phyloP scores from a whole-genome alignment of 2,888 invertebrate species.

The Entomobrya multifasciata region DNA sequence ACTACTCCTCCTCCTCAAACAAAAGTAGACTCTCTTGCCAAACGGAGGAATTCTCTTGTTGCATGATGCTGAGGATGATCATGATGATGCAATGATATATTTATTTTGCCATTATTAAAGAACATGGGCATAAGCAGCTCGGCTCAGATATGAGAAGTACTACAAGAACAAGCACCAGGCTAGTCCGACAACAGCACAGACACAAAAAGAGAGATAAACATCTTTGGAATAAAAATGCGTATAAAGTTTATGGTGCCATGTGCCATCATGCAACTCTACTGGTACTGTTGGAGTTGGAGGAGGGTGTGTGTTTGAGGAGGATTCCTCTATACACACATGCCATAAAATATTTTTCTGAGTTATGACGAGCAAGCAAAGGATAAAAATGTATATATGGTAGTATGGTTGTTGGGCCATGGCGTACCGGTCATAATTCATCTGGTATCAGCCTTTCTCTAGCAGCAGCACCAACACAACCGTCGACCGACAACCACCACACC shows the following conservation, averaged over 20 bases:
- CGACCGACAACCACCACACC: too few species aligned
- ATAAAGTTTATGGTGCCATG: slow-evolving; percentile 47
- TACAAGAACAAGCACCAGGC: too few species aligned
- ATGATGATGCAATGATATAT: slow-evolving; percentile 8
- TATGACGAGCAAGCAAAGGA: neutral
- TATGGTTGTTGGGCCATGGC: neutral
- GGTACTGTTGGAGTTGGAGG: neutral
- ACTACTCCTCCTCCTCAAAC: neutral
- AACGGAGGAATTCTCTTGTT: neutral
- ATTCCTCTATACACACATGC: neutral
- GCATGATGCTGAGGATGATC: neutral
- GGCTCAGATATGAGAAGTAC: too few species aligned
- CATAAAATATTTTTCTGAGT: slow-evolving; percentile 22
- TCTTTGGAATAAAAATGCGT: slow-evolving; percentile 14
- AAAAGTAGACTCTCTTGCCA: neutral
- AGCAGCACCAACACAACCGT: neutral
- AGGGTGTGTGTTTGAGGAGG: neutral
- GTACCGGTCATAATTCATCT: slow-evolving; percentile 56
- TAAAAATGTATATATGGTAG: neutral
- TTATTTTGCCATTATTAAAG: neutral
- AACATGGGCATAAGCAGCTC: too few species aligned
- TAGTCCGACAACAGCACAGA: too few species aligned
- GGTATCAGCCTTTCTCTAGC: slow-evolving; percentile 50
- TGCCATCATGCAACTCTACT: slow-evolving; percentile 6
- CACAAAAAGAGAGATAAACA: slow-evolving; percentile 37